Conservation (phyloP, 2,113 vertebrate species). For the Capricornis sumatraensis region DNA sequence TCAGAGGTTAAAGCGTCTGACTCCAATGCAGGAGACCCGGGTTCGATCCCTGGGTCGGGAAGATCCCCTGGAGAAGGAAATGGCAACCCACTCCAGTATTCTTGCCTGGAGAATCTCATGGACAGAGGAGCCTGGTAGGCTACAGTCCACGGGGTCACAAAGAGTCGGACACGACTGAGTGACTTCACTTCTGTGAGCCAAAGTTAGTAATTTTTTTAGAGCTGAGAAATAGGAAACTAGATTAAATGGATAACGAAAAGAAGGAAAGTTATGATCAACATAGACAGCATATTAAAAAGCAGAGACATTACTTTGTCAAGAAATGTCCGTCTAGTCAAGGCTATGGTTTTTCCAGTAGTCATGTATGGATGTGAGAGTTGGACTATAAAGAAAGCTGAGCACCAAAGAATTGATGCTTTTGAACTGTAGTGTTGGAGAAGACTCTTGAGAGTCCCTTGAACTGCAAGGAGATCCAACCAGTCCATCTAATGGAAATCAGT, state of each 20-base stretch:
- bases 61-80: too few relatives aligned
- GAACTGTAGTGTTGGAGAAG: neutral
- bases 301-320: neutral
- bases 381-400: neutral
- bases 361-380: neutral
- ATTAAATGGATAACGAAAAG: neutral
- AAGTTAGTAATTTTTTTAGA: neutral
- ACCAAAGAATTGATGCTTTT: neutral
- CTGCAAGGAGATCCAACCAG: neutral
- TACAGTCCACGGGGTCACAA: too few relatives aligned
- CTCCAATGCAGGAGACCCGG: too few relatives aligned
- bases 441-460: neutral
- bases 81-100: too few relatives aligned
- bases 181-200: neutral
- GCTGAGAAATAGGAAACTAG: neutral
- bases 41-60: too few relatives aligned
- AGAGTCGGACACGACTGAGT: too few relatives aligned
- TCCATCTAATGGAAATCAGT: neutral
- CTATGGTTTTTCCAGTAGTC: neutral
- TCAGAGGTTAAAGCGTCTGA: too few relatives aligned
- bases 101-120: too few relatives aligned
- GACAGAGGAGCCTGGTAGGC: too few relatives aligned
- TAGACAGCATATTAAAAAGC: neutral
- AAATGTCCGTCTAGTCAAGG: neutral
- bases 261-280: neutral